A percentile compares a stretch with the other conserved stretches of the same genome.
Conservation (phyloP, 2,797 vertebrate species). For the Macrochelys suwanniensis region DNA sequence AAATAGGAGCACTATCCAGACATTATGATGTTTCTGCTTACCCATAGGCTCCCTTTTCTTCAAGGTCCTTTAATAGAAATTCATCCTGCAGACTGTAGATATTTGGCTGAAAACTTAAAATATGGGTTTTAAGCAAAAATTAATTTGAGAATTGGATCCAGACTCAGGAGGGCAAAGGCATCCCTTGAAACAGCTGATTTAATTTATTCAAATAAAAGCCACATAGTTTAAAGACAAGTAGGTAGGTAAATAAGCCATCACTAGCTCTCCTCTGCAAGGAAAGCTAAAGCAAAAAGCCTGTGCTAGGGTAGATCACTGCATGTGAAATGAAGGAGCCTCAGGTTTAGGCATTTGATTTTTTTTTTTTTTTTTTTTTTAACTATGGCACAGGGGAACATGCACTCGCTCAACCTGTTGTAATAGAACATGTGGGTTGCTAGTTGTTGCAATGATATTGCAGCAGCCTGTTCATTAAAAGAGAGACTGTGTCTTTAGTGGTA, state of each 20-base stretch:
- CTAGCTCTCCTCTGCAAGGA: constrained; percentile 20
- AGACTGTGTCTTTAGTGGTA: constrained; percentile 60
- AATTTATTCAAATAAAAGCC: constrained; percentile 72
- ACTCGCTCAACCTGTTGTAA: constrained; percentile 85
- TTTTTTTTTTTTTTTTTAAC: constrained; percentile 52
- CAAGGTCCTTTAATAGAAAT: constrained; percentile 47
- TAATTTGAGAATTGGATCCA: constrained; percentile 68
- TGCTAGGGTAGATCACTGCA: background rate
- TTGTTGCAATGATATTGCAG: constrained; percentile 85
- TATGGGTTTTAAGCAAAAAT: constrained; percentile 73
- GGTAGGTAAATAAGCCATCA: constrained; percentile 47
- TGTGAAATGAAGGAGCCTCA: constrained; percentile 67
- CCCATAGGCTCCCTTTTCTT: constrained; percentile 48
- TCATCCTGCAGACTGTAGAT: constrained; percentile 24
- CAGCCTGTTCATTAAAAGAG: constrained; percentile 80
- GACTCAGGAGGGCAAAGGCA: constrained; percentile 61
- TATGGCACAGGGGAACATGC: constrained; percentile 79
- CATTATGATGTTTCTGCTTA: constrained; percentile 70
- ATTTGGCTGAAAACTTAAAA: constrained; percentile 76
- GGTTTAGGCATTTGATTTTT: constrained; percentile 53
- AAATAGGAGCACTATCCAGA: background rate
- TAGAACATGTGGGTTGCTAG: constrained; percentile 80
- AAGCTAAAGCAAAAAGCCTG: background rate
- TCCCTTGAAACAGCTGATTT: constrained; percentile 60
- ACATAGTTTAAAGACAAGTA: constrained; percentile 51